Conservation (phyloP, 1,140 invertebrate genomes). For the Charaxes varanes region DNA sequence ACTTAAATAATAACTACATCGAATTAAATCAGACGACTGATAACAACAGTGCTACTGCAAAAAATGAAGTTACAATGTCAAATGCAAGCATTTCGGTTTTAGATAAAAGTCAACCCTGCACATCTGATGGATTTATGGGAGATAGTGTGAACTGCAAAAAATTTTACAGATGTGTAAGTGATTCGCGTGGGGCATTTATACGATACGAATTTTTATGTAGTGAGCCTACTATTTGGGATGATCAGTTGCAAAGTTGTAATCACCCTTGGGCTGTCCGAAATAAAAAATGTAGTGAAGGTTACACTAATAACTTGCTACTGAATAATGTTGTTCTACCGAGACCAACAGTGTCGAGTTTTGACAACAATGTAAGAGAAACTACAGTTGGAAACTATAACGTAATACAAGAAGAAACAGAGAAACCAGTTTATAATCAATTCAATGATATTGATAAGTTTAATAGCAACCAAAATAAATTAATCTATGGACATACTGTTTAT, state of each 20-base stretch:
- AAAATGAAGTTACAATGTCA: neutral
- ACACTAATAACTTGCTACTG: slow-evolving; percentile 1
- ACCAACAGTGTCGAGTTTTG: neutral
- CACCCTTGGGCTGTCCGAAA: slow-evolving; percentile 76
- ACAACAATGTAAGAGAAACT: too few relatives aligned
- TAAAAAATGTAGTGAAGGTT: slow-evolving; percentile 36
- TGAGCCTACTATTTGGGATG: slow-evolving; percentile 83
- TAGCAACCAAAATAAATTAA: too few relatives aligned
- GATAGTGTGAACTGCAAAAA: slow-evolving; percentile 82
- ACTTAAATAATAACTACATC: too few relatives aligned
- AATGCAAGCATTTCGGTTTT: slow-evolving; percentile 2
- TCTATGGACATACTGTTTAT: too few relatives aligned
- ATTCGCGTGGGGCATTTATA: slow-evolving; percentile 74
- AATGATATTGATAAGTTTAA: too few relatives aligned
- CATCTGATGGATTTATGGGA: slow-evolving; percentile 79
- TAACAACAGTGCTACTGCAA: slow-evolving; percentile 5
- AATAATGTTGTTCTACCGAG: neutral
- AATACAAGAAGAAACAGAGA: too few relatives aligned
- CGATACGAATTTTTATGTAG: slow-evolving; percentile 82
- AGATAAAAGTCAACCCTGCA: slow-evolving; percentile 30
- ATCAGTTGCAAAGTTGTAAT: slow-evolving; percentile 78
- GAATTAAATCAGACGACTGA: too few relatives aligned
- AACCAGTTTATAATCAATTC: too few relatives aligned
- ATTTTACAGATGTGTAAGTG: slow-evolving; percentile 85
- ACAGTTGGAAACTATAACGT: too few relatives aligned